Evolutionary conservation across 2,797 vertebrate genomes (phyloP), one percentile per base, ranked within the genome.

Genomic region (Austrolebias charrua): DNA sequence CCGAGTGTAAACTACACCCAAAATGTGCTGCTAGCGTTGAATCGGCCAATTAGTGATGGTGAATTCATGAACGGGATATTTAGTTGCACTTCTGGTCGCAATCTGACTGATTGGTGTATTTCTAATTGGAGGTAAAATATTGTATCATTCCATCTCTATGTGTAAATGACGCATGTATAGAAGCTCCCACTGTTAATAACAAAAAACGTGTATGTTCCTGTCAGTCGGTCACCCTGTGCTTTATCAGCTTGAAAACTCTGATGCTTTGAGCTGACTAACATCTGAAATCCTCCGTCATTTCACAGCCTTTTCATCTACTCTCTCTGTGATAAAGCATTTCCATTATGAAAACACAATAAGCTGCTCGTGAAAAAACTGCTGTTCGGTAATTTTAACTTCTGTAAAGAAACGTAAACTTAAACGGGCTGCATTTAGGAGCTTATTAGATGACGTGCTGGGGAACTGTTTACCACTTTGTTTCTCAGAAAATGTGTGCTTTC

Each of bases 281-380:
- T 71, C 83, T 78, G 33, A 81, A 74, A 63, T 63, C 56, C 55
- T 44, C 55, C 63, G 43, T 78, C 29, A 66, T 73, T 83, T 76
- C 29, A 67, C 56, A 78, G 38, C 80, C 66, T 66, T 80, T 81
- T 75, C 66, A 76, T 70, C 58, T 54, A 10, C 66, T 20, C 44
- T 51, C 66, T 20, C 44, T 51, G 75, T 76, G 63, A 78, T 53
- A 62, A 45, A 14, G 33, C 50, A 52, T 71, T 70, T 38, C 45
- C 53, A 73, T 63, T 72, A 65, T 69, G 61, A 76, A 65, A 68
- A 63, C 43, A 51, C 54, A 38, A 69, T 73, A 62, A 40, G 38
- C 2, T 50, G 35, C 7, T 6, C 38, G n/a, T 58, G 33, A 9
- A 73, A 58, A 76, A 47, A 24, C 47, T 51, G 55, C 46, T 18